A percentile compares a stretch with the other conserved stretches of the same genome.
Evolutionary conservation across 2,888 invertebrate genomes (phyloP).

Genomic region (Drosophila merina): DNA sequence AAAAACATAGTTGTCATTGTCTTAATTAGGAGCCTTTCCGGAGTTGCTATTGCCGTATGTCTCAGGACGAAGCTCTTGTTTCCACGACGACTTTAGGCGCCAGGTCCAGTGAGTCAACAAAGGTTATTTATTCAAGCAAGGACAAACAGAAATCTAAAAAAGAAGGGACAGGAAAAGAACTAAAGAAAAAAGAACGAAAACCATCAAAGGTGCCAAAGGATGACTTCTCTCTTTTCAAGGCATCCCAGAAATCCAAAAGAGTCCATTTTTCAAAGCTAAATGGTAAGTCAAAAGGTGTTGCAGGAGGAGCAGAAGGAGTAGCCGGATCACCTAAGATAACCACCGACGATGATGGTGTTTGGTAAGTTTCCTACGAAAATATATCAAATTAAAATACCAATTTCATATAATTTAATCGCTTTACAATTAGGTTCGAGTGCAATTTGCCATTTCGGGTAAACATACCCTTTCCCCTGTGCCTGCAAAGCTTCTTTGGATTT

Average conservation of each 20-base stretch:
- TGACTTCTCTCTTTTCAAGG: conserved; percentile 6
- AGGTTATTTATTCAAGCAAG: not conserved
- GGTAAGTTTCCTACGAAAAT: conserved; percentile 41
- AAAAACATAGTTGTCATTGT: not conserved
- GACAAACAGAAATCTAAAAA: not conserved
- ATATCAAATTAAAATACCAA: not conserved
- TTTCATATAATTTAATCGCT: not conserved
- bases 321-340: not conserved
- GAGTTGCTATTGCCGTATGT: not conserved
- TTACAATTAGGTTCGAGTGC: conserved; percentile 53
- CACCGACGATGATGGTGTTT: conserved; percentile 32
- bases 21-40: not conserved
- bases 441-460: conserved; percentile 60
- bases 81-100: not conserved
- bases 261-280: not conserved
- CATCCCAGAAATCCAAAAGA: conserved; percentile 23
- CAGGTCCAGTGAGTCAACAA: not conserved
- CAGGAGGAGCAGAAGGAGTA: not conserved
- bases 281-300: not conserved
- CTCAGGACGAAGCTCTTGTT: not conserved
- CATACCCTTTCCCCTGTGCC: conserved; percentile 40
- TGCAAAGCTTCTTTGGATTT: conserved; percentile 25
- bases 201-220: not conserved
- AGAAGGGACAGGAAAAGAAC: not conserved
- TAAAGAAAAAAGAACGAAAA: not conserved